Percentiles rank a stretch among this genome's conserved stretches.
These are phyloP conservation scores for Drosophila albomicans DNA, from an alignment of 1,140 invertebrate species.

Conservation along the genomic window DNA sequence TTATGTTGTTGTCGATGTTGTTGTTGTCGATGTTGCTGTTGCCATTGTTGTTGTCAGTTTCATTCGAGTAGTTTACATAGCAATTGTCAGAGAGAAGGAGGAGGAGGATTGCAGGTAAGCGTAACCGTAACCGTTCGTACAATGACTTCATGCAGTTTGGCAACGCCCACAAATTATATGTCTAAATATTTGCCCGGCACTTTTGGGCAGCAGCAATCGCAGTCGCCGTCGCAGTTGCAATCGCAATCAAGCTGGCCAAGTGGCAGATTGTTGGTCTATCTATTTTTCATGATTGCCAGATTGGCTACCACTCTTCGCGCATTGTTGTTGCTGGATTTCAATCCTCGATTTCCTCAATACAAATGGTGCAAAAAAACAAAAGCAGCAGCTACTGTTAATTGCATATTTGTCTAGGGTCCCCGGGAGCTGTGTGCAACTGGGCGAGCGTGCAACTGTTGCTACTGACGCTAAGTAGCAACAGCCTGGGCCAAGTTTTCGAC, in stretches of 20 bases:
- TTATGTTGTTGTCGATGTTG: conserved; percentile 34
- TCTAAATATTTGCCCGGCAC: conserved; percentile 76
- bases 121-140: conserved; percentile 35
- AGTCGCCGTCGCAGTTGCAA: conserved; percentile 18
- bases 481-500: conserved; percentile 41
- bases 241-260: conserved; percentile 68
- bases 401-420: conserved; percentile 75
- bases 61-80: conserved; percentile 57
- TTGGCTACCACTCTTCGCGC: conserved; percentile 22
- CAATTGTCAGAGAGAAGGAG: conserved; percentile 20
- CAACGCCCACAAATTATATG: conserved; percentile 74
- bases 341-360: conserved; percentile 71
- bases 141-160: conserved; percentile 58
- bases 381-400: conserved; percentile 69
- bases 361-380: conserved; percentile 48
- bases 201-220: conserved; percentile 57
- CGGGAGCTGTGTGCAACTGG: conserved; percentile 46
- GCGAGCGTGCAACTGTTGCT: conserved; percentile 32
- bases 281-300: conserved; percentile 42
- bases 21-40: conserved; percentile 4
- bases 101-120: conserved; percentile 13
- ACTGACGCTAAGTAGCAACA: conserved; percentile 76
- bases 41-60: conserved; percentile 51
- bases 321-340: conserved; percentile 48
- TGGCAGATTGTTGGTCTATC: conserved; percentile 58